Evolutionary conservation across 2,888 invertebrate species (phyloP).

Genomic region (Neoaliturus tenellus): DNA sequence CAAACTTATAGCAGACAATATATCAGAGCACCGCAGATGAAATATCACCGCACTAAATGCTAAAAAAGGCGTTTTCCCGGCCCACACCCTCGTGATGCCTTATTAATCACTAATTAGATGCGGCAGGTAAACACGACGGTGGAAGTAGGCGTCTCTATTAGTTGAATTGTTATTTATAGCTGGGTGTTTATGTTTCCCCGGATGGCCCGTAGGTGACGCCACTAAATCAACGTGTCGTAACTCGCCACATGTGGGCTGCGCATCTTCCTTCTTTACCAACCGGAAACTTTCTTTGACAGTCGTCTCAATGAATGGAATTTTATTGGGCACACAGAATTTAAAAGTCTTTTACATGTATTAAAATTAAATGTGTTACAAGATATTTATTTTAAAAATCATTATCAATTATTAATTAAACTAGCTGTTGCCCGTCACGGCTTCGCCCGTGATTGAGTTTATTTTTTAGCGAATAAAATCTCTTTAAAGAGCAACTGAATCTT

Average conservation of each 20-base stretch:
- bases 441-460: too few relatives aligned
- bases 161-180: slow-evolving; percentile 33
- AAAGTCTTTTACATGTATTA: too few relatives aligned
- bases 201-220: slow-evolving; percentile 21
- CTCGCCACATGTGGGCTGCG: neutral
- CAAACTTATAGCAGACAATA: neutral
- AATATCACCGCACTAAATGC: neutral
- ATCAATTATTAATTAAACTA: too few relatives aligned
- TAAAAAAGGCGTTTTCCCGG: neutral
- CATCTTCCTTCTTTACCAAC: neutral
- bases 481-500: too few relatives aligned
- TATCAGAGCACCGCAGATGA: neutral
- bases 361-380: too few relatives aligned
- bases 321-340: too few relatives aligned
- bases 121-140: neutral
- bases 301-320: too few relatives aligned
- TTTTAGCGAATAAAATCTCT: too few relatives aligned
- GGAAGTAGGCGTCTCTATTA: slow-evolving; percentile 21
- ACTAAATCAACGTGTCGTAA: slow-evolving; percentile 18
- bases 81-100: neutral
- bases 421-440: too few relatives aligned
- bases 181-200: slow-evolving; percentile 19
- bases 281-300: neutral
- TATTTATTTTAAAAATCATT: too few relatives aligned
- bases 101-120: slow-evolving; percentile 6